A percentile compares a stretch with the other conserved stretches of the same genome.
These are phyloP conservation scores for Tethea ocularis DNA, from an alignment of 2,888 invertebrate species.

Conservation along the genomic window DNA sequence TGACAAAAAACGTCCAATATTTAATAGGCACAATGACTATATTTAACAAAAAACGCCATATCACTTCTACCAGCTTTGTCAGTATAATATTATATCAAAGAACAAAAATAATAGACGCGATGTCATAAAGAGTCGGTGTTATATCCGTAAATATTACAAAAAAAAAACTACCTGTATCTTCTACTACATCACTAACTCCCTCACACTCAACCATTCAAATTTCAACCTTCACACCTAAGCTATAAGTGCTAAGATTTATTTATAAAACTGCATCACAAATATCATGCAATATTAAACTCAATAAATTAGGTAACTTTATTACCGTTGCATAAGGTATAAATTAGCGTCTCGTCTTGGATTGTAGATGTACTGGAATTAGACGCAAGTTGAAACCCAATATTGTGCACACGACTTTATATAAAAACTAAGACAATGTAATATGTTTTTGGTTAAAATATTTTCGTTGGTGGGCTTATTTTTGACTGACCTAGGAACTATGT, in stretches of 20 bases:
- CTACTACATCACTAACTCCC: constrained; percentile 15
- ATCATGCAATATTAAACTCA: constrained; percentile 14
- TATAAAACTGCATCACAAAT: background rate
- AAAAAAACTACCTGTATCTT: constrained; percentile 69
- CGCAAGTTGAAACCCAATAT: constrained; percentile 66
- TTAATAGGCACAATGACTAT: background rate
- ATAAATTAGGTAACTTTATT: constrained; percentile 24
- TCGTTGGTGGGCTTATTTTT: constrained; percentile 51
- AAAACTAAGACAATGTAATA: constrained; percentile 55
- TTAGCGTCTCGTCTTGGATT: constrained; percentile 28
- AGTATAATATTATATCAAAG: constrained; percentile 50
- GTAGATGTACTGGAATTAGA: constrained; percentile 38
- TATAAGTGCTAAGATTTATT: background rate
- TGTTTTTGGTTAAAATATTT: constrained; percentile 54
- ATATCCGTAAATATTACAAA: constrained; percentile 62
- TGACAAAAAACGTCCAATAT: constrained; percentile 3
- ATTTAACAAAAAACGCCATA: constrained; percentile 20
- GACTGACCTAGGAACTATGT: constrained; percentile 19
- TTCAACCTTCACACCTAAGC: background rate
- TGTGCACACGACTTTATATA: constrained; percentile 63
- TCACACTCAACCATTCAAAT: background rate
- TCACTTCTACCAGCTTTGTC: constrained; percentile 56
- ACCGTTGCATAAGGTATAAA: constrained; percentile 21
- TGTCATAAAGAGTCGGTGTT: constrained; percentile 65
- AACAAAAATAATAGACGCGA: constrained; percentile 57